These are phyloP conservation scores for Charanyca ferruginea DNA, from an alignment of 2,888 invertebrate genomes.

Conservation along the genomic window DNA sequence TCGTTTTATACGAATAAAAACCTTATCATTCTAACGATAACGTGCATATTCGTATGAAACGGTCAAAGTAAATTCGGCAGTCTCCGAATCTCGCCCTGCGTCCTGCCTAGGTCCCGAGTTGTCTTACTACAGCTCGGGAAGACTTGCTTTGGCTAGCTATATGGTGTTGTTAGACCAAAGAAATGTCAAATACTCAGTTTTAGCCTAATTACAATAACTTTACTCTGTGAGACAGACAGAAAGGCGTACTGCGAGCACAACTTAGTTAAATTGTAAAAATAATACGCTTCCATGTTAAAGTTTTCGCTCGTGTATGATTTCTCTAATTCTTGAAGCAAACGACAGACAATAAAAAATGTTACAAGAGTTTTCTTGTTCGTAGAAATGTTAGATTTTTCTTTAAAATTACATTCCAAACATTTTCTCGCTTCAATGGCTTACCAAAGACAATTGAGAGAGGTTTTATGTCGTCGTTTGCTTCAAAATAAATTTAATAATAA, in stretches of 20 bases:
- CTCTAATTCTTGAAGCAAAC: slow-evolving; percentile 40
- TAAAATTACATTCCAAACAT: slow-evolving; percentile 42
- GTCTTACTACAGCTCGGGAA: background rate
- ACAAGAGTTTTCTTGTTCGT: background rate
- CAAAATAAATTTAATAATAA: slow-evolving; percentile 40
- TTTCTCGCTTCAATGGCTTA: slow-evolving; percentile 24
- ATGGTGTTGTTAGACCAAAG: slow-evolving; percentile 25
- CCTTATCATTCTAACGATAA: no score
- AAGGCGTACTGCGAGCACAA: slow-evolving; percentile 70
- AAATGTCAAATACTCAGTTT: slow-evolving; percentile 55
- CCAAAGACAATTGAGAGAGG: slow-evolving; percentile 34
- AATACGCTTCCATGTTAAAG: slow-evolving; percentile 49
- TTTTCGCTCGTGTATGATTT: slow-evolving; percentile 34
- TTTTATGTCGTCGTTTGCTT: slow-evolving; percentile 34
- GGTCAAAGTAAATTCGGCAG: no score
- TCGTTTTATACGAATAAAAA: no score
- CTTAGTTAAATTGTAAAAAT: slow-evolving; percentile 68
- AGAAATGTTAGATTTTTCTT: slow-evolving; percentile 2
- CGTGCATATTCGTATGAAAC: no score
- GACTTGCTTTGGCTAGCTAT: background rate
- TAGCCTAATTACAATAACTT: slow-evolving; percentile 21
- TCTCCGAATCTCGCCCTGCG: no score
- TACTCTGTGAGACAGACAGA: slow-evolving; percentile 40
- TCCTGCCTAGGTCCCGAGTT: background rate
- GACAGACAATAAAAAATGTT: background rate